Percentiles rank a stretch among this genome's conserved stretches.
Conservation (phyloP, 2,113 vertebrate species). For the Pholis gunnellus region DNA sequence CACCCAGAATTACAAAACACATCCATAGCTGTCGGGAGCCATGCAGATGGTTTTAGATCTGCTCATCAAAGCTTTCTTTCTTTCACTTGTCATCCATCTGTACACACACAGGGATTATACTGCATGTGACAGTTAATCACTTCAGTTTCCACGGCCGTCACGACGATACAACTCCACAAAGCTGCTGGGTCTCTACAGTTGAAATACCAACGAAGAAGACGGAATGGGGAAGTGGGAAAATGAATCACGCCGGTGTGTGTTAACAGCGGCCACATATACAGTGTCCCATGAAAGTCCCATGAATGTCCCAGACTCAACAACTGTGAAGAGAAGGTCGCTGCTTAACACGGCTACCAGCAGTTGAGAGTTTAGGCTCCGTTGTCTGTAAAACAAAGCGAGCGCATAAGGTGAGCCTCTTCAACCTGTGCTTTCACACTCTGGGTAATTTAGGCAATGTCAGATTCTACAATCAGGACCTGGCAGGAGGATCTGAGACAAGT, state of each 20-base stretch:
- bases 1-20: neutral
- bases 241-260: neutral
- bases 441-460: neutral
- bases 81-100: neutral
- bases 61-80: neutral
- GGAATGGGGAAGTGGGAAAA: neutral
- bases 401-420: neutral
- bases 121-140: neutral
- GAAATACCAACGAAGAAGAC: neutral
- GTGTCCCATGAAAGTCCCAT: neutral
- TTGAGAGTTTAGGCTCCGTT: neutral
- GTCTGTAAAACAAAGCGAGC: neutral
- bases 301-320: neutral
- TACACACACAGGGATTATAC: neutral
- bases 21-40: too few relatives aligned
- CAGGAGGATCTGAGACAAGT: slow-evolving; percentile 2
- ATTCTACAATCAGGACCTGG: neutral
- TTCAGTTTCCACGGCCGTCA: neutral
- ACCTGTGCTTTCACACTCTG: neutral
- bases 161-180: neutral
- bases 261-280: neutral
- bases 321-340: neutral
- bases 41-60: neutral
- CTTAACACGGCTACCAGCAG: neutral
- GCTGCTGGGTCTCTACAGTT: neutral